These are phyloP conservation scores for Tenthredo scrophulariae DNA, from an alignment of 2,888 invertebrate species.

Conservation along the genomic window DNA sequence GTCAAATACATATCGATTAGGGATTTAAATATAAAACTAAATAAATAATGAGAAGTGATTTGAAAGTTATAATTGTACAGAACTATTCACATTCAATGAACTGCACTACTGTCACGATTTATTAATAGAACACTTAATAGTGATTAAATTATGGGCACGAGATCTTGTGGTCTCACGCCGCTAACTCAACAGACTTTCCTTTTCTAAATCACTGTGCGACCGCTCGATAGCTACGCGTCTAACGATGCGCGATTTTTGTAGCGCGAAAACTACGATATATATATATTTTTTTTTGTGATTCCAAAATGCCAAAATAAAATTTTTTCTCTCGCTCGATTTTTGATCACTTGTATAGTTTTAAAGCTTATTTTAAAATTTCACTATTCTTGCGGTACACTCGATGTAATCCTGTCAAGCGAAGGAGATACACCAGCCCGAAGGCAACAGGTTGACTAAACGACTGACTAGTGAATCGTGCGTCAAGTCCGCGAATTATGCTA, in stretches of 20 bases:
- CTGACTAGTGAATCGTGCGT: constrained; percentile 47
- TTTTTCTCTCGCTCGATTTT: background rate
- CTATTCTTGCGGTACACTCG: background rate
- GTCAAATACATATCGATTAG: constrained; percentile 41
- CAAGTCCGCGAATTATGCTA: constrained; percentile 49
- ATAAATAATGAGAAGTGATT: background rate
- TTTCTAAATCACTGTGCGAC: constrained; percentile 29
- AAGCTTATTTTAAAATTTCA: background rate
- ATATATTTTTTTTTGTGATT: background rate
- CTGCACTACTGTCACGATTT: constrained; percentile 27
- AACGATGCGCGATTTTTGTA: constrained; percentile 21
- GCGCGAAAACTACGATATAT: background rate
- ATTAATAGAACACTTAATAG: constrained; percentile 34
- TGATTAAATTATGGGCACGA: background rate
- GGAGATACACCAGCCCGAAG: constrained; percentile 12
- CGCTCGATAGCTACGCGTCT: constrained; percentile 16
- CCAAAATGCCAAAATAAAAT: background rate
- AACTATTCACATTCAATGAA: constrained; percentile 6
- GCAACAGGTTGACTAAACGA: constrained; percentile 53
- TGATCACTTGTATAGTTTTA: background rate
- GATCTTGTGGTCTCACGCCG: background rate
- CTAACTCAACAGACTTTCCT: constrained; percentile 37
- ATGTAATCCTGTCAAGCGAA: background rate
- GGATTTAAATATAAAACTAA: background rate
- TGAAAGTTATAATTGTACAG: background rate